These are phyloP conservation scores for Penaeus vannamei DNA, from an alignment of 1,140 invertebrate genomes.

Conservation along the genomic window DNA sequence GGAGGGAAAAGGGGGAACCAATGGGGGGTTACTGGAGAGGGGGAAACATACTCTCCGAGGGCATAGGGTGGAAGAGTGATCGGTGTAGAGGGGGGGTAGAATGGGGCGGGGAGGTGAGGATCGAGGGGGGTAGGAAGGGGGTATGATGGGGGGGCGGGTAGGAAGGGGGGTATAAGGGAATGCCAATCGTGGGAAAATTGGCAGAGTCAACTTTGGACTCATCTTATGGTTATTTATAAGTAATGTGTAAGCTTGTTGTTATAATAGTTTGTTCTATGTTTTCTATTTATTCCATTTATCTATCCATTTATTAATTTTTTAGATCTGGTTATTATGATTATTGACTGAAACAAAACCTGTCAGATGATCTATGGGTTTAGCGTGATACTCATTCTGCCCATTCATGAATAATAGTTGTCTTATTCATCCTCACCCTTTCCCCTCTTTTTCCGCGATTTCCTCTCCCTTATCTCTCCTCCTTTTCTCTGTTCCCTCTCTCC, in stretches of 20 bases:
- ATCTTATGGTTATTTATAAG: no score
- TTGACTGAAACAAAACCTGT: no score
- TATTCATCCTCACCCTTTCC: slow-evolving; percentile 48
- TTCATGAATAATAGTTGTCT: neutral
- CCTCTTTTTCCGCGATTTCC: neutral
- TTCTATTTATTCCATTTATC: no score
- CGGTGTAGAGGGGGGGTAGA: neutral
- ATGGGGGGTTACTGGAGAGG: neutral
- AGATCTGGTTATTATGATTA: no score
- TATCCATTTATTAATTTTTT: no score
- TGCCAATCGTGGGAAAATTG: slow-evolving; percentile 9
- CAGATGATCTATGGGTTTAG: no score
- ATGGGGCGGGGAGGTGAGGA: neutral
- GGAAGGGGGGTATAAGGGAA: neutral
- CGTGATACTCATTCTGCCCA: no score
- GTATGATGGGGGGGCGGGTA: neutral
- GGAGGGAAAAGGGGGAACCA: neutral
- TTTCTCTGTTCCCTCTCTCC: neutral
- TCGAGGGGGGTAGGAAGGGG: neutral
- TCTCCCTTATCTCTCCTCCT: neutral
- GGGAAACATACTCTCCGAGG: no score
- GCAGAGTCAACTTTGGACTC: no score
- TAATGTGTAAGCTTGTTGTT: no score
- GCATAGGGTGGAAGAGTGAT: neutral
- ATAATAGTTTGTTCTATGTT: no score